Base-by-base conservation (phyloP, 2,113 vertebrate species). In the Balaeniceps rex region DNA sequence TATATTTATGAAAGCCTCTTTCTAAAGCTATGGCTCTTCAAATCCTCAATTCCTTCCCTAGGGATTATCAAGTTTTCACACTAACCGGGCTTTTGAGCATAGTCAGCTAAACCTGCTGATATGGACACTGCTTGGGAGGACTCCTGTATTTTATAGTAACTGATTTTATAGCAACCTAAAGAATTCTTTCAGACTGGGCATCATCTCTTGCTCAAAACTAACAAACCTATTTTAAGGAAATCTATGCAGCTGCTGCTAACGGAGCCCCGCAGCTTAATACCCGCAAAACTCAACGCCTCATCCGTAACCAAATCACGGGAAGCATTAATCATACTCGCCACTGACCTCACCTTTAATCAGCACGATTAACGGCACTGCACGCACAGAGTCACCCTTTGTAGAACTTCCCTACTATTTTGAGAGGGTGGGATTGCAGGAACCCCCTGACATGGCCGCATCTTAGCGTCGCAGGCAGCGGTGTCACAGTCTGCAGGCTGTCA, bases 371-470 rank as follows among this genome's bases (percentile, higher is more conserved):
- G 1, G 52, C 75, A n/a, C 44, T 10, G 61, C 58, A 13, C 33
- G 29, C 19, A 34, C 47, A 70, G 9, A 6, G 8, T 28, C 44
- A 29, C 38, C 22, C 61, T 69, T 11, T 9, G 12, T 0, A 65
- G 26, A 31, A 36, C 7, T 9, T 15, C 36, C 64, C 76, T 63
- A 3, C 17, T 44, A 4, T 36, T 70, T 34, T 11, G 42, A 76
- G 74, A 58, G 13, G 18, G 11, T 28, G 17, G 36, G 33, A 22
- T 13, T 6, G 34, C 36, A 51, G 68, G 38, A 33, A 51, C 64
- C 28, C 3, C 33, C 65, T 3, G 7, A 17, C 3, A 25, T 0
- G 16, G 58, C 24, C 57, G 15, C 2, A 8, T 7, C 42, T 21
- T 15, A 15, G 34, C 3, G 6, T n/a, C 9, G 7, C 31, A 9